These are phyloP conservation scores for Gila robusta DNA, from an alignment of 2,797 vertebrate genomes.

Conservation along the genomic window DNA sequence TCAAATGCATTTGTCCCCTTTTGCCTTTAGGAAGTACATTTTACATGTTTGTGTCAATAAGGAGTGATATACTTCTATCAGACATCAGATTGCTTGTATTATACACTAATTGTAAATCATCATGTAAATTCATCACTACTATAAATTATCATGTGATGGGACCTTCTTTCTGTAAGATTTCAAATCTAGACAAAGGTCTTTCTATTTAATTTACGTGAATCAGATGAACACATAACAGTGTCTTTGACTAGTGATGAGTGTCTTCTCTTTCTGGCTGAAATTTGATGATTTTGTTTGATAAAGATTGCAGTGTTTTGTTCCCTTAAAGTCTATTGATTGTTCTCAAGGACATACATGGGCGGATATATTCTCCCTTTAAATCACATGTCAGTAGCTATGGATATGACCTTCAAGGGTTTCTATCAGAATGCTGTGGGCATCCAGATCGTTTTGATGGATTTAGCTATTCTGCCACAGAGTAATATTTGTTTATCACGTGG, in stretches of 20 bases:
- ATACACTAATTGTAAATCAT: conserved; percentile 24
- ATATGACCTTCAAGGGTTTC: conserved; percentile 30
- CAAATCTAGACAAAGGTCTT: neutral
- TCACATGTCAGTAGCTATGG: conserved; percentile 27
- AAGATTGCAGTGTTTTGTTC: conserved; percentile 20
- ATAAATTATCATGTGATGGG: neutral
- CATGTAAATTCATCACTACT: neutral
- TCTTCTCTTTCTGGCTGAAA: conserved; percentile 8
- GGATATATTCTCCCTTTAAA: conserved; percentile 41
- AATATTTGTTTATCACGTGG: neutral
- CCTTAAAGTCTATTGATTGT: conserved; percentile 23
- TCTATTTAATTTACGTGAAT: neutral
- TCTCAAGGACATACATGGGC: conserved; percentile 36
- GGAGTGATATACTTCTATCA: conserved; percentile 10
- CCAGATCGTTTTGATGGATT: conserved; percentile 8
- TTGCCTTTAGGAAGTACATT: neutral
- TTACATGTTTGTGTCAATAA: neutral
- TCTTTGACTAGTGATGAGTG: neutral
- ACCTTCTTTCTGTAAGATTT: neutral
- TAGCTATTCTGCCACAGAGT: neutral
- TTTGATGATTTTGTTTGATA: conserved; percentile 1
- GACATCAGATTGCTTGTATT: neutral
- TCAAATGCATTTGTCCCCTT: neutral
- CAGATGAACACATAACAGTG: neutral
- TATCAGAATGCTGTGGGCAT: conserved; percentile 14